Base-by-base conservation (phyloP, 2,113 vertebrate genomes). In the Phasianus colchicus region DNA sequence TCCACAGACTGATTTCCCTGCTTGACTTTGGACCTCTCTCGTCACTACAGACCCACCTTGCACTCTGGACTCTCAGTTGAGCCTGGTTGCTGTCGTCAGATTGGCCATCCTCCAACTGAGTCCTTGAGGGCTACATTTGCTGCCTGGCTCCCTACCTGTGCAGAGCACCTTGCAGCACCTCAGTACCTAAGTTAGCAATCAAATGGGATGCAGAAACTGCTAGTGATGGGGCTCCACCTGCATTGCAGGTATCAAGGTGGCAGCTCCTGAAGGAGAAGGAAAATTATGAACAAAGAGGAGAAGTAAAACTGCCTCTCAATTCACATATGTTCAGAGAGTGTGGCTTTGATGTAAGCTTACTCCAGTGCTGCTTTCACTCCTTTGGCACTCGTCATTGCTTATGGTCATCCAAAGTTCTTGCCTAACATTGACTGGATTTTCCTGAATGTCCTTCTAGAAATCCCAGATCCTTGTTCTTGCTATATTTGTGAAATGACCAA, bases 311-410 rank as follows among this genome's bases (percentile, higher is more conserved):
- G 25, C 8, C 27, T 16, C 30, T 9, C 27, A 18, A 8, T 32
- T 55, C 21, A 50, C 2, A 1, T 50, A 9, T 69, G 30, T 57
- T 42, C 1, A 0, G n/a, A 21, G 30, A 40, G 45, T 3, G 10
- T n/a, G 30, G 48, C 8, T 36, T 76, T 40, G 43, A 60, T 19
- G 34, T 30, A 29, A 82, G 25, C 36, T 82, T 70, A 24, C 34
- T 82, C 42, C 32, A n/a, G 20, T 50, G 36, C 34, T 82, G 24
- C 42, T 81, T 91, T 57, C 4, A 29, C 25, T 70, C 63, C 25
- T 69, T 75, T 64, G 47, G 19, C 47, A 57, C 27, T 75, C 25
- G 48, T 75, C 20, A 4, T 55, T 48, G 47, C 20, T 73, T 57
- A 50, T n/a, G 20, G 43, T 64, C 63, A 55, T 57, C 25, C 36